Conservation (phyloP, 2,888 invertebrate genomes). For the Drosophila borborema region DNA sequence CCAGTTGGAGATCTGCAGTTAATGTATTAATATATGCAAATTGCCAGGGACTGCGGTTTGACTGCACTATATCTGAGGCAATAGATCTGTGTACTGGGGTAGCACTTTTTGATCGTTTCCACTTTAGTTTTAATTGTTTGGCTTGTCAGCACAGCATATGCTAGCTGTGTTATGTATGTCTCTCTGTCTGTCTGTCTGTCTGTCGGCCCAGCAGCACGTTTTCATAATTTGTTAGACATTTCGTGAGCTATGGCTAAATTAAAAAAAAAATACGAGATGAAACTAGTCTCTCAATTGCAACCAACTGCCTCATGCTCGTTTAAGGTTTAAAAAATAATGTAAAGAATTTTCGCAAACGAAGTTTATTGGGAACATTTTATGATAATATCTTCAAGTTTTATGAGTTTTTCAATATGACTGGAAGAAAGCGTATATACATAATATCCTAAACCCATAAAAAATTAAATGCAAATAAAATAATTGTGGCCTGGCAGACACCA, state of each 20-base stretch:
- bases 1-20: conserved; percentile 43
- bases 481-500: too few relatives aligned
- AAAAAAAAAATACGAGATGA: neutral
- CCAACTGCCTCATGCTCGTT: neutral
- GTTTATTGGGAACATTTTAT: neutral
- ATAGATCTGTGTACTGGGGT: conserved; percentile 65
- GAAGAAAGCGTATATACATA: too few relatives aligned
- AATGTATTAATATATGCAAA: conserved; percentile 83
- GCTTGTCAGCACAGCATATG: conserved; percentile 74
- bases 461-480: too few relatives aligned
- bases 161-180: conserved; percentile 3
- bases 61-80: conserved; percentile 48
- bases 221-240: conserved; percentile 63
- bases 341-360: neutral
- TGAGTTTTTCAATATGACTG: too few relatives aligned
- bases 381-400: too few relatives aligned
- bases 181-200: neutral
- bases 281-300: neutral
- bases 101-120: conserved; percentile 83
- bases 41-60: conserved; percentile 66
- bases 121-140: conserved; percentile 83
- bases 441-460: too few relatives aligned
- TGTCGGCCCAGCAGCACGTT: conserved; percentile 35
- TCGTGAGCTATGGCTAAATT: conserved; percentile 16
- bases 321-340: neutral